These are phyloP conservation scores for Amphiprion clarkii DNA, from an alignment of 2,797 vertebrate genomes.

Conservation along the genomic window DNA sequence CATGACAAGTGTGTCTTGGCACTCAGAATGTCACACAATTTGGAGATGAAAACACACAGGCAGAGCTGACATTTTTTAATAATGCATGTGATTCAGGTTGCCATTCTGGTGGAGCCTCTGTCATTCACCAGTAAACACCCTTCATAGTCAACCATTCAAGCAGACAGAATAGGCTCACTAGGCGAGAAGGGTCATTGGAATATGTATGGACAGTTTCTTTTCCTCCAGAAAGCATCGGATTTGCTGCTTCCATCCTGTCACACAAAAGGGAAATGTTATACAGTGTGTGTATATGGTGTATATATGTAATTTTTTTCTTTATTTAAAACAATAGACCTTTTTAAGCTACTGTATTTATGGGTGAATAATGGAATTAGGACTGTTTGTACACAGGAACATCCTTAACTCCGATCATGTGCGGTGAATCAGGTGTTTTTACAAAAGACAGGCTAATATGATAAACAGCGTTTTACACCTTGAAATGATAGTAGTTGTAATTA, in stretches of 20 bases:
- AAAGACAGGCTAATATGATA: not conserved
- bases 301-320: not conserved
- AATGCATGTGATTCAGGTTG: conserved; percentile 71
- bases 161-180: conserved; percentile 23
- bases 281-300: not conserved
- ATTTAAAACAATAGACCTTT: not conserved
- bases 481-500: no score
- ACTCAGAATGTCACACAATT: conserved; percentile 40
- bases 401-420: not conserved
- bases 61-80: conserved; percentile 77
- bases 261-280: not conserved
- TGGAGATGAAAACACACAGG: conserved; percentile 53
- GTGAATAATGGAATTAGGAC: no score
- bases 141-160: conserved; percentile 37
- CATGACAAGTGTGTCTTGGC: conserved; percentile 38
- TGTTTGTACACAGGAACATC: not conserved
- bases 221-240: conserved; percentile 8
- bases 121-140: conserved; percentile 71
- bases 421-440: not conserved
- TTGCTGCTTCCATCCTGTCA: not conserved
- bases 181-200: conserved; percentile 35
- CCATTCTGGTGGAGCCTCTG: conserved; percentile 76
- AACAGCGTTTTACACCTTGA: no score
- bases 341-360: not conserved
- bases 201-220: conserved; percentile 24